Conservation (phyloP, 2,797 vertebrate species). For the Protosalanx chinensis region DNA sequence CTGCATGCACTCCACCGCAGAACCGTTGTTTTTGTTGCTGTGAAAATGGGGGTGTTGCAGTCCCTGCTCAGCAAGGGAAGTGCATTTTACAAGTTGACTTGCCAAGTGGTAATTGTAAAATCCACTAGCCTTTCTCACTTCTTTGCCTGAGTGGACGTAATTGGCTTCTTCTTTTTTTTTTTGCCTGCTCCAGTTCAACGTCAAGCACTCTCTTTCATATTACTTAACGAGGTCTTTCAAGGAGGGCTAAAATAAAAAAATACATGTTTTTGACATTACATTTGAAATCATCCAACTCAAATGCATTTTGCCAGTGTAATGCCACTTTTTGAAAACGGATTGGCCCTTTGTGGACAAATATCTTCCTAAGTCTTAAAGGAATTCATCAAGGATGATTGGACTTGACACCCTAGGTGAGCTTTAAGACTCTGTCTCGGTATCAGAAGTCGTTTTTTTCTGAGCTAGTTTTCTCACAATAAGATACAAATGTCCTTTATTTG, state of each 20-base stretch:
- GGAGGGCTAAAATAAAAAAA: neutral
- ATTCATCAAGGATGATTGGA: too few relatives aligned
- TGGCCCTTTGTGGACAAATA: too few relatives aligned
- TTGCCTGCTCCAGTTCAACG: neutral
- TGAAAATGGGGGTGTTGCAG: slow-evolving; percentile 13
- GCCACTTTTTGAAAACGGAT: neutral
- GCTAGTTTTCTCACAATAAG: too few relatives aligned
- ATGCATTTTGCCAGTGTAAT: neutral
- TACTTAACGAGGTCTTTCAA: neutral
- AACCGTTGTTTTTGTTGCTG: too few relatives aligned
- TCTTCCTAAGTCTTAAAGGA: too few relatives aligned
- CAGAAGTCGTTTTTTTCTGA: too few relatives aligned
- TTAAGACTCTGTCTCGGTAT: too few relatives aligned
- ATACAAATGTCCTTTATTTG: too few relatives aligned
- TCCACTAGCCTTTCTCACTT: slow-evolving; percentile 31
- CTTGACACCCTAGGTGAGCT: too few relatives aligned
- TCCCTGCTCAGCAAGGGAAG: slow-evolving; percentile 7
- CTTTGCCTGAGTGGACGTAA: slow-evolving; percentile 18
- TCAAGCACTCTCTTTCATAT: neutral
- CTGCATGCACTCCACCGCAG: too few relatives aligned
- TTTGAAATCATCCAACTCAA: neutral
- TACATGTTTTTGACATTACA: neutral
- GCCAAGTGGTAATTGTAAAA: slow-evolving; percentile 42
- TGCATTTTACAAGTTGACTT: slow-evolving; percentile 37
- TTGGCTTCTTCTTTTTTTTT: neutral